Evolutionary conservation across 2,888 invertebrate species (phyloP).

Genomic region (Lissonota sp.): DNA sequence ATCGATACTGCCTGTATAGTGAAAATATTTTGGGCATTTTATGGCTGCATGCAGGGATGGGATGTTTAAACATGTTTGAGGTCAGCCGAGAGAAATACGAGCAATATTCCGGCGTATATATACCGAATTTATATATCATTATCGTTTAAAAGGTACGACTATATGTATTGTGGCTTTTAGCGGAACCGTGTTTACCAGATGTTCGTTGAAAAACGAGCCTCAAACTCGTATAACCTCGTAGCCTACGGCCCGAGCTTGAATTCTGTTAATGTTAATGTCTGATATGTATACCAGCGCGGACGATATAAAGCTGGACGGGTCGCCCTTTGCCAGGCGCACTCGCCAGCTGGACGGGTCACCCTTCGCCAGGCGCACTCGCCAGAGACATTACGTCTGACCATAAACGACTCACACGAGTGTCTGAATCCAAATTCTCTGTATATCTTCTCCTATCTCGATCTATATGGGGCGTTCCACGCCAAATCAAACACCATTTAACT

Average conservation of each 20-base stretch:
- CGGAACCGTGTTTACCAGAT: slow-evolving; percentile 17
- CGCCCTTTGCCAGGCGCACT: background rate
- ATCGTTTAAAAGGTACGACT: background rate
- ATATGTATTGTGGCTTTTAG: slow-evolving; percentile 30
- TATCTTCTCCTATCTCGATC: background rate
- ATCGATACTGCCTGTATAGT: too few species aligned
- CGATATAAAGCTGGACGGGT: slow-evolving; percentile 12
- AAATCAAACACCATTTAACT: too few species aligned
- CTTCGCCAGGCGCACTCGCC: slow-evolving; percentile 34
- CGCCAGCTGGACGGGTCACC: slow-evolving; percentile 22
- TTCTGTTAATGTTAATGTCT: slow-evolving; percentile 49
- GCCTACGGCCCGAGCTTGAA: slow-evolving; percentile 32
- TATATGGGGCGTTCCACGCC: background rate
- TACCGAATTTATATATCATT: background rate
- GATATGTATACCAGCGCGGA: slow-evolving; percentile 10
- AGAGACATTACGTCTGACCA: slow-evolving; percentile 35
- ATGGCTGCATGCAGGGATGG: too few species aligned
- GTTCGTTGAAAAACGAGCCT: slow-evolving; percentile 5
- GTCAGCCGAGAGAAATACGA: background rate
- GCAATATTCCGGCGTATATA: background rate
- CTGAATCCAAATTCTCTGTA: slow-evolving; percentile 1
- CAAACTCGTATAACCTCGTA: background rate
- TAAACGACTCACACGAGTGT: slow-evolving; percentile 47
- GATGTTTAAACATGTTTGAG: slow-evolving; percentile 1
- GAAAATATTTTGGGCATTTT: too few species aligned